Evolutionary conservation across 2,888 invertebrate genomes (phyloP), one percentile per base, ranked within the genome.

Genomic region (Ormyrus thymus): DNA sequence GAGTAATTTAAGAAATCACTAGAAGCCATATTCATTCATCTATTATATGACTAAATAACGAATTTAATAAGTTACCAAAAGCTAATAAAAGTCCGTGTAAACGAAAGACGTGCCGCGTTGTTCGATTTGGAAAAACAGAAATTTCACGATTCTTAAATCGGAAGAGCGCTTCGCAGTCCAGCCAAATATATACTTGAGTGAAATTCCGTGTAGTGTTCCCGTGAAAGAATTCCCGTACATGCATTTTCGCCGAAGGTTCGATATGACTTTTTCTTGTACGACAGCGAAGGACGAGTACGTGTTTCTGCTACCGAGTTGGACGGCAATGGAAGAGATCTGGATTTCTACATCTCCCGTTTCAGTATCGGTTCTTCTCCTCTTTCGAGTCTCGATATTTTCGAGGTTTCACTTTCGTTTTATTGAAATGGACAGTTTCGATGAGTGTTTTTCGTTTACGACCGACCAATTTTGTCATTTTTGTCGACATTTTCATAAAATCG

Each of bases 191-290:
- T 29, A 29, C 51, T 55, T 81, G 81, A 75, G 78, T 81, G 81
- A 64, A 76, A 81, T 81, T 78, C 72, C 78, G 75, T 78, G 76
- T 78, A 29, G 29, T 29, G 4, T 78, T n/a, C n/a, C n/a, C n/a
- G 72, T 71, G 64, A n/a, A 71, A 70, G 71, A 62, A 75, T 77
- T 72, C 76, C 61, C 68, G n/a, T 61, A 61, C 59, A 58, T 62
- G 61, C 15, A 68, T 15, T 58, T 15, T 13, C 13, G 50, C 53
- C 70, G 66, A 71, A 45, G 66, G 51, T 56, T 68, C 75, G 66
- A 76, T 72, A 80, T 74, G 73, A 80, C 73, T 77, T 77, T 76
- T 76, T 80, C 72, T 70, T 73, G 80, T 77, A 70, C 76, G 58
- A 51, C 48, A 55, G 3, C 61, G 0, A 68, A 8, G 15, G 6